Evolutionary conservation across 2,888 invertebrate species (phyloP), one percentile per base, ranked within the genome.

Genomic region (Cecidostiba fungosa): DNA sequence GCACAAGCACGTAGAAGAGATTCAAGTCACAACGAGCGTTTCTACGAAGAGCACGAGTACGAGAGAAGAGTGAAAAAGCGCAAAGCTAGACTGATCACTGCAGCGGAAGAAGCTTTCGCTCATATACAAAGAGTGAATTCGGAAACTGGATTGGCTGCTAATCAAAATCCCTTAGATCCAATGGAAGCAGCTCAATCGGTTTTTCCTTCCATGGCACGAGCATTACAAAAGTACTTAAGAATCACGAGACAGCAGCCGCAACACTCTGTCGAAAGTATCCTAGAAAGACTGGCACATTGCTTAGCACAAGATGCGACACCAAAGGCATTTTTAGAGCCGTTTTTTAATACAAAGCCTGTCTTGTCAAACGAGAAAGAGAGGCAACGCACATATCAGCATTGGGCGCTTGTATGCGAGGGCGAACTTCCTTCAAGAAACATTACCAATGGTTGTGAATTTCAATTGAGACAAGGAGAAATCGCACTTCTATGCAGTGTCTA

Each of bases 41-140:
- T 99, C 94, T 99, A 99, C 94, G 99, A 99, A 93, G 99, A 99
- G 94, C 97, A 98, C 91, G 99, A 99, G 94, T 98, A 98, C 90
- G 98, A 98, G 92, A 94, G 98, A 5, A 95, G 99, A 84, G 98
- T 99, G 84, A 96, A 97, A 91, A 99, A 99, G 93, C 95, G 99
- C 0, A 95, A 96, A 85, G 98, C 99, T 4, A 94, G 99, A 29
- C 95, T 99, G 66, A 96, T 99, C 82, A 97, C 98, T 0, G 98
- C 99, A 0, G 97, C 99, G 0, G 99, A 99, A 93, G 99, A 99
- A 92, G 99, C 99, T 0, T 99, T 99, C 93, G 98, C 99, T 16
- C 99, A 99, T 92, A 98, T 99, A 88, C 97, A 98, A 90, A 95
- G 99, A 59, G 95, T 98, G 87, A 95, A 96, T 88, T 95, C 95